Evolutionary conservation across 92 coral and sea anemone species (phyloP).

Genomic region (Actinernus sp.): DNA sequence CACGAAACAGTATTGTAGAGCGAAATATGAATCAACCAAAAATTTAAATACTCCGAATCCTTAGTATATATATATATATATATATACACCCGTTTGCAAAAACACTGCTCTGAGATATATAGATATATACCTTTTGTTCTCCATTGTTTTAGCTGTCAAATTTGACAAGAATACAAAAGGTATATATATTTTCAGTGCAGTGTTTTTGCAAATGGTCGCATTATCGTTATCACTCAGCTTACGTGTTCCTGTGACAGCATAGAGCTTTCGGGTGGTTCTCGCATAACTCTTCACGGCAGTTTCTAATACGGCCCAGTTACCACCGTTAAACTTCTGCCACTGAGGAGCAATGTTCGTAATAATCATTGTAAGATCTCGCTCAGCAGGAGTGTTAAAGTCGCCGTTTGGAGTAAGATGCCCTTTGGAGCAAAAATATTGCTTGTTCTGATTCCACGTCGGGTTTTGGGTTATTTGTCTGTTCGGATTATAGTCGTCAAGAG

Average conservation of each 20-base stretch:
- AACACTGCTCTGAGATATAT: no score
- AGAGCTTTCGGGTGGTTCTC: background rate
- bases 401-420: constrained; percentile 33
- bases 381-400: background rate
- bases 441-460: background rate
- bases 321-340: constrained; percentile 23
- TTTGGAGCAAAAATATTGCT: constrained; percentile 7
- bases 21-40: no score
- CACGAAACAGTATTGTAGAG: no score
- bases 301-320: constrained; percentile 16
- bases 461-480: background rate
- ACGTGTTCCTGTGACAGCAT: constrained; percentile 16
- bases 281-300: constrained; percentile 4
- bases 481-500: constrained; percentile 8
- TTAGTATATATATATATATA: no score
- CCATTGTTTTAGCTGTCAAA: no score
- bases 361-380: constrained; percentile 17
- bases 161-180: no score
- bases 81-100: no score
- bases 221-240: background rate
- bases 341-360: constrained; percentile 40
- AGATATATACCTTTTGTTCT: no score
- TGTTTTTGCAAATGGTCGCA: no score
- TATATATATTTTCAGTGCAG: no score
- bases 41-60: no score